Base-by-base conservation (phyloP, 2,797 vertebrate genomes). In the Acrocephalus scirpaceus region DNA sequence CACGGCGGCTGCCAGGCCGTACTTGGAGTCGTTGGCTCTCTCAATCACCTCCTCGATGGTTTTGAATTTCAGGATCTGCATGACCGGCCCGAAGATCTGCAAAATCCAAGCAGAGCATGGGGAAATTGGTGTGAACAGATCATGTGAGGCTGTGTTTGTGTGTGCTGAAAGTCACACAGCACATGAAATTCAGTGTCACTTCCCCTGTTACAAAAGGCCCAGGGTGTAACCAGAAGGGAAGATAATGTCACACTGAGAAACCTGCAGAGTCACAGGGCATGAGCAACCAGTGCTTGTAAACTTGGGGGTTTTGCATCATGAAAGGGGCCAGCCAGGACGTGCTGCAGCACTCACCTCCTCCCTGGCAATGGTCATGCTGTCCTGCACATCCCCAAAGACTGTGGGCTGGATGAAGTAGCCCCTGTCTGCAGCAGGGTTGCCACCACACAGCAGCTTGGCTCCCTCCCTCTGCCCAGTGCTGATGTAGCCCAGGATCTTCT, bases 371-470 rank as follows among this genome's bases (percentile, higher is more conserved):
- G 98, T 99, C 99, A 99, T 99, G 97, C 88, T 95, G 90, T 99
- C 99, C 92, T 99, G 97, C 90, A 99, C 99, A 0, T 99, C 98
- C n/a, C 99, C 98, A 16, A 99, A 99, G 60, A 99, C 97, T 0
- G 99, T 99, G 11, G 99, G 99, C 93, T 99, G 99, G 97, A 99
- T 99, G 94, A 99, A 99, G 93, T 98, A 99, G 29, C 99, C 99
- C 36, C 98, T 97, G 87, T 99, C 99, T 7, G 98, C 98, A 20
- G 99, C 99, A 0, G 97, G 96, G 13, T 96, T 98, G 16, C 99
- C 99, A 14, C 99, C 99, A 72, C 98, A 99, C 97, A 99, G 98
- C 78, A 99, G 98, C 92, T 98, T 99, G 14, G 99, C 99, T 30
- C 99, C 99, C 89, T 99, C 99, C 21, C 97, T 95, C 95, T 99